Evolutionary conservation across 2,888 invertebrate species (phyloP), one percentile per base, ranked within the genome.

Genomic region (Meteorus colon): DNA sequence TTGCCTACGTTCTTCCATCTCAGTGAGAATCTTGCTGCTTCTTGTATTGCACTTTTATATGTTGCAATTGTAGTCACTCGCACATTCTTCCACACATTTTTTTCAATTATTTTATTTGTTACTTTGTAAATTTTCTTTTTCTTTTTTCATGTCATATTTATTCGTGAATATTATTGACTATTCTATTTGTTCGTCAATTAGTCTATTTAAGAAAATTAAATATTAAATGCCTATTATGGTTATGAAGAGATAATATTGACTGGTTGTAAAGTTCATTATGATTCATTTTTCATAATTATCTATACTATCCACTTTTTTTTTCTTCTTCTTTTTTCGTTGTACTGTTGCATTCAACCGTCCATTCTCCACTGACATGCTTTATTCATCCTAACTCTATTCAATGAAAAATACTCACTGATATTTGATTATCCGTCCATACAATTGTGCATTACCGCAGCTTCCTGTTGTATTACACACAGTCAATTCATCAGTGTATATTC

Each of bases 401-500:
- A 4, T 62, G 29, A 62, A 62, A 16, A 31, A 16, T n/a, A 16
- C 67, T 4, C 31, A 74, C 59, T 59, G 60, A 41, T 59, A 41
- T 41, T 55, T n/a, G 6, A 55, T 55, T 19, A 55, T 55, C 19
- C 55, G 19, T 19, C 19, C 24, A 19, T 45, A 31, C 31, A 8
- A 41, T 71, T 55, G 55, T 41, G 73, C 60, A 74, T 74, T 74
- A 67, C 41, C 73, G n/a, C 41, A 59, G 73, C 73, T 67, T 74
- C 67, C 34, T 41, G n/a, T 55, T 48, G 48, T 48, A n/a, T n/a
- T 48, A 41, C 31, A 60, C 37, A 60, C 24, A 16, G 73, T 60
- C 37, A 37, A 68, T 66, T 71, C 34, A 71, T 71, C 24, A 62
- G 71, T 27, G 16, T 24, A 24, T 51, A 24, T 51, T 19, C 16